Conservation (phyloP, 2,113 vertebrate species). For the Atlantisia rogersi region DNA sequence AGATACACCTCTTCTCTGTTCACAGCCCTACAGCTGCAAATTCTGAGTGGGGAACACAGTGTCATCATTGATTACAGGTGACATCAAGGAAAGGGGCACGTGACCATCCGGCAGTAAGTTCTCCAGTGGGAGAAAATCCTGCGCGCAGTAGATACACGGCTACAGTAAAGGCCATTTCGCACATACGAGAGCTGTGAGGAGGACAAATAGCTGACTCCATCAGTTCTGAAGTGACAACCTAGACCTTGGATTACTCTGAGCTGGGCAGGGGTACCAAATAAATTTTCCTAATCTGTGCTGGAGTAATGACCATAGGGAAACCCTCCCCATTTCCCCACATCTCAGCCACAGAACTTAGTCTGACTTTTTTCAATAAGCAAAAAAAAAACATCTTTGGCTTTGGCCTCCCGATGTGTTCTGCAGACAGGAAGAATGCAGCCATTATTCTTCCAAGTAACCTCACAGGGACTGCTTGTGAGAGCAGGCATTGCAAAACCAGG, state of each 20-base stretch:
- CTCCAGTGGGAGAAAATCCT: background rate
- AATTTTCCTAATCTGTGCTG: background rate
- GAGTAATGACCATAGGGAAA: background rate
- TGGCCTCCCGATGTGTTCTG: background rate
- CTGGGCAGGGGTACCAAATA: background rate
- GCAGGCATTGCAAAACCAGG: slow-evolving; percentile 20
- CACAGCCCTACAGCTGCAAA: background rate
- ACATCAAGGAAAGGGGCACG: background rate
- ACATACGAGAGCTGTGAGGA: background rate
- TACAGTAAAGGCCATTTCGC: background rate
- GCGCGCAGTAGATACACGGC: background rate
- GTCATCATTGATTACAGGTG: too few relatives aligned
- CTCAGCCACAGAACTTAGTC: background rate
- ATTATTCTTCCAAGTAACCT: slow-evolving; percentile 12
- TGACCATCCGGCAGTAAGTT: background rate
- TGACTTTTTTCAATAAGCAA: background rate
- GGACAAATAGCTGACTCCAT: background rate
- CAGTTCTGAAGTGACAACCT: background rate
- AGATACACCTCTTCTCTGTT: background rate
- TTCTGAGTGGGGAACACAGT: background rate
- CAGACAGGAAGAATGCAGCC: background rate
- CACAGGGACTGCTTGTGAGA: background rate
- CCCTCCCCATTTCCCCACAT: background rate
- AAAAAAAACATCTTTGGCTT: background rate
- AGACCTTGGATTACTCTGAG: background rate